A percentile compares a stretch with the other conserved stretches of the same genome.
Conservation (phyloP, 2,888 invertebrate species). For the Zygothrica quintamaculata region DNA sequence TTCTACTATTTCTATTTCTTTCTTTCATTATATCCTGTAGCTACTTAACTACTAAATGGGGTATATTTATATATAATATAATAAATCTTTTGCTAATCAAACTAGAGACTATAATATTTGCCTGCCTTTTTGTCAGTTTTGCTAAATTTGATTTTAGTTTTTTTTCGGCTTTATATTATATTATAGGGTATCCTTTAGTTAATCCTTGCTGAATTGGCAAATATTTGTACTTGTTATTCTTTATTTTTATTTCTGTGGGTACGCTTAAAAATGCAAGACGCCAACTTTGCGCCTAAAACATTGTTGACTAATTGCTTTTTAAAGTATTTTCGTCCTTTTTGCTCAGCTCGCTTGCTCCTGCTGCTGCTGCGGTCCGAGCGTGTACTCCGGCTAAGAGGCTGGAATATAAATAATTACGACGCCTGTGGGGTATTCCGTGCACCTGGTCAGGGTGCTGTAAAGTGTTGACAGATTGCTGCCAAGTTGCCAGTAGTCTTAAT, state of each 20-base stretch:
- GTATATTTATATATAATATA: too few relatives aligned
- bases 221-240: constrained; percentile 10
- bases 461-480: constrained; percentile 80
- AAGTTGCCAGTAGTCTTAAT: constrained; percentile 70
- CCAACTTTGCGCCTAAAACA: constrained; percentile 65
- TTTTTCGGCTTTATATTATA: too few relatives aligned
- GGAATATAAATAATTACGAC: constrained; percentile 67
- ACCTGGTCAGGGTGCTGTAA: constrained; percentile 48
- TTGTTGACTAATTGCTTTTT: constrained; percentile 76
- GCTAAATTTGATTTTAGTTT: too few relatives aligned
- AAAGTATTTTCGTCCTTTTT: constrained; percentile 56
- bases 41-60: too few relatives aligned
- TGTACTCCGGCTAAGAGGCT: constrained; percentile 13
- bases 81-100: too few relatives aligned
- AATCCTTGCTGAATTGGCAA: not conserved
- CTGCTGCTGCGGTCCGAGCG: not conserved
- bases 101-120: too few relatives aligned
- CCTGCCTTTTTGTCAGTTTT: too few relatives aligned
- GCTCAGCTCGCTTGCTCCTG: constrained; percentile 22
- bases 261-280: constrained; percentile 66
- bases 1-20: constrained; percentile 1
- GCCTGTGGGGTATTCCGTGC: constrained; percentile 50
- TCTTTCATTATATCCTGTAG: constrained; percentile 6
- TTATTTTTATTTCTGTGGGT: constrained; percentile 19
- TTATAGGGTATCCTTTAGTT: too few relatives aligned